Evolutionary conservation across 2,113 vertebrate genomes (phyloP).

Genomic region (Narcine bancroftii): DNA sequence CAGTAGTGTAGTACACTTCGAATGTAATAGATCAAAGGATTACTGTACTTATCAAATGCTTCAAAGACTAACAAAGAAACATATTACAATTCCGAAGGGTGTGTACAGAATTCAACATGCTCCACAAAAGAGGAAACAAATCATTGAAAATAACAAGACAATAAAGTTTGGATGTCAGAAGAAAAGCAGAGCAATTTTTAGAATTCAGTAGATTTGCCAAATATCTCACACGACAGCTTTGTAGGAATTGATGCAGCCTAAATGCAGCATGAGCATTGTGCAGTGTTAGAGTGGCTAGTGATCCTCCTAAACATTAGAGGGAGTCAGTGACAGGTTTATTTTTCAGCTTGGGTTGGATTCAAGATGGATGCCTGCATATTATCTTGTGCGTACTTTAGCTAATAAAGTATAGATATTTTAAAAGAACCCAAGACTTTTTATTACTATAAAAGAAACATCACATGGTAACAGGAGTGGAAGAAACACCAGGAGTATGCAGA

Average conservation of each 20-base stretch:
- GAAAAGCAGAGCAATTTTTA: conserved; percentile 30
- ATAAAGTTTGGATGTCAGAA: conserved; percentile 8
- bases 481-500: too few relatives aligned
- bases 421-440: too few relatives aligned
- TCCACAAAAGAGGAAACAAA: conserved; percentile 64
- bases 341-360: too few relatives aligned
- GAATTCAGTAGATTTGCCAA: conserved; percentile 40
- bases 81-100: conserved; percentile 55
- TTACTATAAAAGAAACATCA: too few relatives aligned
- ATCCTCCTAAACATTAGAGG: too few relatives aligned
- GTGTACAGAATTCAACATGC: conserved; percentile 53
- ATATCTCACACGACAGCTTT: conserved; percentile 42
- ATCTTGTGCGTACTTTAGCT: too few relatives aligned
- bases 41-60: conserved; percentile 55
- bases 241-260: conserved; percentile 42
- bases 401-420: too few relatives aligned
- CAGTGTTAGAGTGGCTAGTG: too few relatives aligned
- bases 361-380: too few relatives aligned
- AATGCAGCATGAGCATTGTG: conserved; percentile 42
- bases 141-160: too few relatives aligned
- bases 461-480: too few relatives aligned
- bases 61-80: conserved; percentile 43
- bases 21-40: conserved; percentile 46
- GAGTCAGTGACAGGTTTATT: too few relatives aligned
- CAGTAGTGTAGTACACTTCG: conserved; percentile 43